Conservation (phyloP, 2,797 vertebrate genomes). For the Linurgus olivaceus region DNA sequence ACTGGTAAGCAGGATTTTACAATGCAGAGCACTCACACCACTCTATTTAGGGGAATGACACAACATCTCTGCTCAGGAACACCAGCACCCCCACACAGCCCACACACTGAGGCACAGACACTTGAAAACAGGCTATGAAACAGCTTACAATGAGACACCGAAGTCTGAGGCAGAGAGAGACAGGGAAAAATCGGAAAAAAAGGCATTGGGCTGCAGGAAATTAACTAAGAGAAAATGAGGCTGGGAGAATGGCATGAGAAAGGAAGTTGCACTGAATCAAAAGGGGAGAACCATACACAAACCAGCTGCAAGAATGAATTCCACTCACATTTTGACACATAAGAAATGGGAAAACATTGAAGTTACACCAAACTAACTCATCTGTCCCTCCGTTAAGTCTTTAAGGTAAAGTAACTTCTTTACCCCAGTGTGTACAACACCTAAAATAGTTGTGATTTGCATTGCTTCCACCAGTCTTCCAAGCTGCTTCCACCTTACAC, state of each 20-base stretch:
- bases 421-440: neutral
- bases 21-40: accelerated
- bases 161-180: neutral
- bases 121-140: neutral
- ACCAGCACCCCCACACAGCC: neutral
- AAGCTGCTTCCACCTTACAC: neutral
- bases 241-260: neutral
- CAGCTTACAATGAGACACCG: accelerated
- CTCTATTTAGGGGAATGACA: neutral
- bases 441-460: neutral
- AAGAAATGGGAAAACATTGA: neutral
- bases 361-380: accelerated
- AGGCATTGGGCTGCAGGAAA: neutral
- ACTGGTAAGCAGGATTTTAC: neutral
- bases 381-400: neutral
- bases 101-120: neutral
- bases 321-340: accelerated
- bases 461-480: neutral
- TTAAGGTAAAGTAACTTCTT: neutral
- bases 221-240: neutral
- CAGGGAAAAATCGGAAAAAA: neutral
- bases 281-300: neutral
- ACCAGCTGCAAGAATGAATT: neutral
- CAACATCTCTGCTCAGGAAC: neutral
- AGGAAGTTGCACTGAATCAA: neutral